Percentiles rank a stretch among this genome's conserved stretches.
phyloP scores from a whole-genome alignment of 1,140 invertebrate genomes.

The Zaprionus gabonicus region DNA sequence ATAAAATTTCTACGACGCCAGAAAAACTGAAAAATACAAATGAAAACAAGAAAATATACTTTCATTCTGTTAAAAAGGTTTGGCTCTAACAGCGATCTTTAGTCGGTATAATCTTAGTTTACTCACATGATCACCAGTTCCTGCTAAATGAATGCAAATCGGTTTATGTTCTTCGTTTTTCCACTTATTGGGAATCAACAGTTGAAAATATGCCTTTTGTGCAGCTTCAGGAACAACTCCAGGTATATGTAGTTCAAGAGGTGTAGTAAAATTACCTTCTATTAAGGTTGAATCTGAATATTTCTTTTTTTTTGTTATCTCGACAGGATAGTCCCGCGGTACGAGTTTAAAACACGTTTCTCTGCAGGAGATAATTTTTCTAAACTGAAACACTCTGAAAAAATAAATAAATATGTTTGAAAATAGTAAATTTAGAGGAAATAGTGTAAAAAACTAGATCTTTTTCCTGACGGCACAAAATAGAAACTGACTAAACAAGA shows the following conservation, averaged over 20 bases:
- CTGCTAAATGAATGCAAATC: constrained; percentile 96
- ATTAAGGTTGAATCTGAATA: constrained; percentile 90
- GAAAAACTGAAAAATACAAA: constrained; percentile 90
- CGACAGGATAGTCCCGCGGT: constrained; percentile 92
- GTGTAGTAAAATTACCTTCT: constrained; percentile 95
- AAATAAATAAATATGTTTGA: neutral
- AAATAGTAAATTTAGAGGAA: neutral
- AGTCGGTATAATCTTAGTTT: neutral
- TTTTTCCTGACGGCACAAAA: no score
- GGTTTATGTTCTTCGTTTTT: constrained; percentile 89
- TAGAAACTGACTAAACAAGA: neutral
- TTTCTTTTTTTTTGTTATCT: constrained; percentile 94
- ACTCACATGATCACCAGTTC: constrained; percentile 99
- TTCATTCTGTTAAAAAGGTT: neutral
- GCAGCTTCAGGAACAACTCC: constrained; percentile 94
- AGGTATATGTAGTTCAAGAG: constrained; percentile 92
- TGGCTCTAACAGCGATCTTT: neutral
- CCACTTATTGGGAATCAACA: constrained; percentile 94
- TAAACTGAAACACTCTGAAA: constrained; percentile 94
- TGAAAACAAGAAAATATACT: neutral
- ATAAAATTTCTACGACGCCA: constrained; percentile 95
- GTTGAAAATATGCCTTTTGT: constrained; percentile 93
- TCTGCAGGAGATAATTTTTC: constrained; percentile 93
- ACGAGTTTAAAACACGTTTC: constrained; percentile 93
- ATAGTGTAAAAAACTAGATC: no score